Evolutionary conservation across 2,888 invertebrate species (phyloP).

Genomic region (Netelia melanura): DNA sequence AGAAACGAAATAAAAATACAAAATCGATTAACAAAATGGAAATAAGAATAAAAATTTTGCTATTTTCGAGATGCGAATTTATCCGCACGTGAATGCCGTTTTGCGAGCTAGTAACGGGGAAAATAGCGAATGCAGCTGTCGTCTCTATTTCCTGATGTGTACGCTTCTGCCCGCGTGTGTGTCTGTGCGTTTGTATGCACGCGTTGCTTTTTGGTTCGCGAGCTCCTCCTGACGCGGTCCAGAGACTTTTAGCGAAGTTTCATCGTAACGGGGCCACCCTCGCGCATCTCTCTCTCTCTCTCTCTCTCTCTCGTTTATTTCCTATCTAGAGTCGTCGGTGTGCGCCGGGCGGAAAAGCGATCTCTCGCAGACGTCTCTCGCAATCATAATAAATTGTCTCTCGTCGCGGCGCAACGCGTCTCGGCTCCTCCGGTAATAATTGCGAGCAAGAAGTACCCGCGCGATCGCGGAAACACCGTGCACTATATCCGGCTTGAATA

Average conservation of each 20-base stretch:
- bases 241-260: constrained; percentile 55
- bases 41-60: constrained; percentile 16
- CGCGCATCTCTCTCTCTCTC: constrained; percentile 21
- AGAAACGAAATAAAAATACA: not conserved
- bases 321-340: constrained; percentile 13
- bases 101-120: not conserved
- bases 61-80: constrained; percentile 68
- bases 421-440: constrained; percentile 31
- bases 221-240: constrained; percentile 56
- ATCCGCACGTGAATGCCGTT: constrained; percentile 65
- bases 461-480: not conserved
- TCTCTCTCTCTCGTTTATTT: constrained; percentile 44
- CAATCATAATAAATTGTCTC: constrained; percentile 59
- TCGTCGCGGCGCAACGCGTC: constrained; percentile 26
- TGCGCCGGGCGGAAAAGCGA: not conserved
- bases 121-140: constrained; percentile 75
- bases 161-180: not conserved
- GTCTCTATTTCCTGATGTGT: constrained; percentile 62
- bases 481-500: not conserved
- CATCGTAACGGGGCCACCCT: constrained; percentile 65
- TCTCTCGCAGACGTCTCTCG: constrained; percentile 25
- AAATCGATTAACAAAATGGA: not conserved
- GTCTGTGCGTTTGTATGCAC: not conserved
- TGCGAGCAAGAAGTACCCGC: not conserved
- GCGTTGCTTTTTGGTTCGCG: constrained; percentile 45